Evolutionary conservation across 2,888 invertebrate species (phyloP), one percentile per base, ranked within the genome.

Genomic region (Hirtodrosophila alboralis): DNA sequence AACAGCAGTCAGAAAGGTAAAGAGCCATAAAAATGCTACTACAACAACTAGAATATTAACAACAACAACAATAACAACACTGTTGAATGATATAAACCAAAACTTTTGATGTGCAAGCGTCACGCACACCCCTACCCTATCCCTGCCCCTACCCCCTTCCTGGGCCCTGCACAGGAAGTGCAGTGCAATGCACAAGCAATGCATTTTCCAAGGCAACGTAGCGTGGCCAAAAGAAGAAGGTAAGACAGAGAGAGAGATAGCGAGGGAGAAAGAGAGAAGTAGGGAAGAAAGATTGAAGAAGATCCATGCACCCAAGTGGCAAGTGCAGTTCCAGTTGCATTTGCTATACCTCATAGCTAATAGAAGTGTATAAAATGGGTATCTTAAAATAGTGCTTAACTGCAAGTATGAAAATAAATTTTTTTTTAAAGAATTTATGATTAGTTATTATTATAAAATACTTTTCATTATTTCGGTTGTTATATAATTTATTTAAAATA

Each of bases 71-170:
- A 16, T 51, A 60, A 63, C 56, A 41, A 28, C 43, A 56, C 53
- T 58, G 85, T 67, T 78, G 85, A 81, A 81, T 86, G 81, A 83
- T 86, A 86, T 66, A 86, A 86, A 73, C 65, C 85, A 67, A 83
- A 86, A 83, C 83, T 86, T 84, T 86, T 83, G 83, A 86, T 83
- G 86, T 83, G 61, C 79, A 62, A 56, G 61, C 79, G 69, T 78
- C 81, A 72, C 63, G 74, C 68, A 57, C 57, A 61, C 57, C 4
- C 10, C 6, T 10, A 18, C 28, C 36, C 4, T 4, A 1, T 16
- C 14, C 31, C 8, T 13, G 0, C 5, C 14, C 33, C 8, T 36
- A 13, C 12, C 30, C 30, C 61, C 34, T 45, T 41, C 16, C 37
- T 49, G 30, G 26, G 16, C 30, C 6, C 12, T 33, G 47, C 56